phyloP scores from a whole-genome alignment of 2,888 invertebrate genomes.

The Parnassius apollo region DNA sequence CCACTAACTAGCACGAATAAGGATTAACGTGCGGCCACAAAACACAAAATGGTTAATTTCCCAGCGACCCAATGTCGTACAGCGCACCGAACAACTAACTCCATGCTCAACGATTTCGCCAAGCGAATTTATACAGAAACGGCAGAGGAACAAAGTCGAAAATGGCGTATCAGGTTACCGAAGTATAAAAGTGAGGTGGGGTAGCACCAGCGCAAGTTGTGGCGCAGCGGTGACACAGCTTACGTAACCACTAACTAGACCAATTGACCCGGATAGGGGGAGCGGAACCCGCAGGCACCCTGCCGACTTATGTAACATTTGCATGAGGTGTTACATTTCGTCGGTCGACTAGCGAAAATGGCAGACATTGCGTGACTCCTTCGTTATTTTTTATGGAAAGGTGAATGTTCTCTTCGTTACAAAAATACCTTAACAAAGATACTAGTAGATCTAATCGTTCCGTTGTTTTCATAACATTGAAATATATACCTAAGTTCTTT shows the following conservation, averaged over 20 bases:
- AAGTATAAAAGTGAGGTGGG: not conserved
- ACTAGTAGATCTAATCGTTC: too few relatives aligned
- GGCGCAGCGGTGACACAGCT: constrained; percentile 28
- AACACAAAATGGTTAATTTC: constrained; percentile 29
- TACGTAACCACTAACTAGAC: constrained; percentile 34
- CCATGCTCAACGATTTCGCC: not conserved
- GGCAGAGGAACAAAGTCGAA: not conserved
- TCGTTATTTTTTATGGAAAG: too few relatives aligned
- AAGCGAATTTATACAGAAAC: constrained; percentile 1
- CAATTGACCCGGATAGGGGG: constrained; percentile 27
- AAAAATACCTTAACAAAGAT: too few relatives aligned
- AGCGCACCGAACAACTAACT: not conserved
- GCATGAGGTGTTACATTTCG: constrained; percentile 16
- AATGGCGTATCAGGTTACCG: not conserved
- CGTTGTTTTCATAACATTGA: too few relatives aligned
- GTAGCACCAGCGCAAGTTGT: not conserved
- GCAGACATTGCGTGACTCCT: too few relatives aligned
- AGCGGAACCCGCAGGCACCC: not conserved
- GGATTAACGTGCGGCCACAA: constrained; percentile 26
- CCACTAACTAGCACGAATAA: constrained; percentile 21
- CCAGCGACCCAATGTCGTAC: constrained; percentile 23
- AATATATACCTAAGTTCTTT: too few relatives aligned
- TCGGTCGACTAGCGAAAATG: constrained; percentile 8
- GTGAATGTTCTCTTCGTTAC: too few relatives aligned
- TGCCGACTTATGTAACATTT: not conserved